Conservation (phyloP, 2,888 invertebrate genomes). For the Calameuta filiformis region DNA sequence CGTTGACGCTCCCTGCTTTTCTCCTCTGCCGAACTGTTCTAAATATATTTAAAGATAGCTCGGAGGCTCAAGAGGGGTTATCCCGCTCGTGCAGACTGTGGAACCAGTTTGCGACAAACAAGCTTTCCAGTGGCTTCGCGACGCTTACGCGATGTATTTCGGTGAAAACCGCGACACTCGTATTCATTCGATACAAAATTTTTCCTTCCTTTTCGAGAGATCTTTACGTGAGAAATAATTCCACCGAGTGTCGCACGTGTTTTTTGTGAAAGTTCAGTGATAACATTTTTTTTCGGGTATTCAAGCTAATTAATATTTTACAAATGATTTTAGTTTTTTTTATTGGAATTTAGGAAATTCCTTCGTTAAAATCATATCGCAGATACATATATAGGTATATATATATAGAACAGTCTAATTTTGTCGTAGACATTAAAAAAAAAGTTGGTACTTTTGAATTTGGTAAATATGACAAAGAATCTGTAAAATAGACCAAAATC, state of each 20-base stretch:
- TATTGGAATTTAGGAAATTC: background rate
- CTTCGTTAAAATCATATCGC: too few relatives aligned
- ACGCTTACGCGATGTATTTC: background rate
- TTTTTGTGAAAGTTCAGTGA: background rate
- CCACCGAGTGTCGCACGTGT: background rate
- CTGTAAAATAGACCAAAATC: background rate
- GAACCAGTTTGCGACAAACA: background rate
- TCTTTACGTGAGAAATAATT: too few relatives aligned
- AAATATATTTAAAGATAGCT: background rate
- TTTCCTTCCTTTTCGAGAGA: too few relatives aligned
- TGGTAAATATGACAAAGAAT: background rate
- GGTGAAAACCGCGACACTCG: background rate
- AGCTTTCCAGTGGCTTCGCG: background rate
- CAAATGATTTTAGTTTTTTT: background rate
- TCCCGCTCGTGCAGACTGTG: background rate
- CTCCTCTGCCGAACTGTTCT: background rate
- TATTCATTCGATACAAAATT: background rate
- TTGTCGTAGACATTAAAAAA: too few relatives aligned
- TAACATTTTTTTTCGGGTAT: background rate
- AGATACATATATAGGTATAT: too few relatives aligned
- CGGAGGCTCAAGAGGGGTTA: background rate
- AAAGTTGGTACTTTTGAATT: background rate
- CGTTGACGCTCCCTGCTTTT: background rate
- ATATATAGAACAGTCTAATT: too few relatives aligned
- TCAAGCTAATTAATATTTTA: background rate